Evolutionary conservation across 1,140 invertebrate species (phyloP).

Genomic region (Drosophila biarmipes): DNA sequence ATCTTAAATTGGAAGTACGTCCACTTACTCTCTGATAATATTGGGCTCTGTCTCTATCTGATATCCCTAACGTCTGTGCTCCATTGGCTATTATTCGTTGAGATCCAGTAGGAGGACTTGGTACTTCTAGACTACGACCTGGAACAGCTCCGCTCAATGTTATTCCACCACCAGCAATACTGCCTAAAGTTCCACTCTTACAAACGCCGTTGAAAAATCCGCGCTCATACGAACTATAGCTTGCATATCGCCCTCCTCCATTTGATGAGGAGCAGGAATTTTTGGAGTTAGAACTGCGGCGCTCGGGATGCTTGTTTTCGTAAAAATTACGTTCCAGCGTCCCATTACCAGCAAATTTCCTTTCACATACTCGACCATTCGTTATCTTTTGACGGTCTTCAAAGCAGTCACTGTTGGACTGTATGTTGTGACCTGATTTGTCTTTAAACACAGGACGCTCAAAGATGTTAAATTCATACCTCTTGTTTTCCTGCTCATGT

Average conservation of each 20-base stretch:
- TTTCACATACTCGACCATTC: constrained; percentile 38
- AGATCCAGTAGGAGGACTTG: constrained; percentile 11
- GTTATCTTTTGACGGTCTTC: constrained; percentile 34
- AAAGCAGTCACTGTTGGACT: constrained; percentile 54
- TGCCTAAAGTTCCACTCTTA: constrained; percentile 81
- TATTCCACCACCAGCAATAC: constrained; percentile 42
- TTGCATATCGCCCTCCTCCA: constrained; percentile 50
- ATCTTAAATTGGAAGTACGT: constrained; percentile 11
- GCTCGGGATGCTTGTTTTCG: constrained; percentile 69
- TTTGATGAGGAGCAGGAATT: constrained; percentile 70
- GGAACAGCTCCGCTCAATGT: constrained; percentile 12
- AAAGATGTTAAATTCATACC: constrained; percentile 82
- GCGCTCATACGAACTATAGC: constrained; percentile 77
- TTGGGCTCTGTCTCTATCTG: constrained; percentile 30
- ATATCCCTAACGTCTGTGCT: constrained; percentile 46
- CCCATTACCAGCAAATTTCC: constrained; percentile 35
- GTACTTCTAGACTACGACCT: constrained; percentile 30
- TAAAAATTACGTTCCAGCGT: constrained; percentile 55
- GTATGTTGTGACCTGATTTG: constrained; percentile 17
- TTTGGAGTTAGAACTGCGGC: constrained; percentile 76
- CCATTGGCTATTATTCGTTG: constrained; percentile 32
- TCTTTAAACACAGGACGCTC: constrained; percentile 74
- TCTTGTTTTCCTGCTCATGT: constrained; percentile 60
- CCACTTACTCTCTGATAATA: constrained; percentile 35
- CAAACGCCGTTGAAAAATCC: constrained; percentile 65